Base-by-base conservation (phyloP, 2,797 vertebrate species). In the Microchirus variegatus region DNA sequence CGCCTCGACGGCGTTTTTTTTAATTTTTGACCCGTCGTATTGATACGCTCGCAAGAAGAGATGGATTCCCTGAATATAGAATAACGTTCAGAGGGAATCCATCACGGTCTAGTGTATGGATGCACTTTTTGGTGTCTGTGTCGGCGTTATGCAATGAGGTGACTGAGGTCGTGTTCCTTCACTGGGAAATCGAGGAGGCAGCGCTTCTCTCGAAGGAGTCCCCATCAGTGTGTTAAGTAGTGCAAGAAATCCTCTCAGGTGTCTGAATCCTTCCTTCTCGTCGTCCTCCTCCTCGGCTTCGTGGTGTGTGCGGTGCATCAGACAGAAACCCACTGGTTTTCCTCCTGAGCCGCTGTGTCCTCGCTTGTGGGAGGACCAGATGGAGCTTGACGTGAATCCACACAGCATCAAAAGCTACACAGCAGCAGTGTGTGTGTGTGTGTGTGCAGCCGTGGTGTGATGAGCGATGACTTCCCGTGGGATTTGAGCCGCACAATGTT, bases 291-390 rank as follows among this genome's bases (percentile, higher is more conserved):
- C 62, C 58, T 57, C 31, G 36, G 63, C 37, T 56, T 56, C 31
- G 7, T 31, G 31, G 31, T 31, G 2, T 31, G 2, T 31, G 70
- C 63, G 75, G 62, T 73, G 56, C 67, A 70, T 67, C 59, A 70
- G 67, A 75, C 59, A 70, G 67, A 75, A 75, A 57, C 31, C 31
- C 31, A 31, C 31, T 31, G 31, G 7, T 31, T 31, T 31, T 69
- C 62, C 63, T 80, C 80, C 63, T 1, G 53, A 70, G 75, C 54
- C 65, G 53, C 69, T 38, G n/a, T 58, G 76, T 84, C 72, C 67
- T 66, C 59, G 69, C 66, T 77, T 41, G 77, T 78, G 75, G 76
- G 77, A 70, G 67, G 80, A 85, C 73, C 80, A 85, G 75, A 86
- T 84, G 87, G 77, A 79, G 78, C 59, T 71, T 64, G 59, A 76